These are phyloP conservation scores for Gymnocypris eckloni DNA, from an alignment of 2,797 vertebrate genomes.

Conservation along the genomic window DNA sequence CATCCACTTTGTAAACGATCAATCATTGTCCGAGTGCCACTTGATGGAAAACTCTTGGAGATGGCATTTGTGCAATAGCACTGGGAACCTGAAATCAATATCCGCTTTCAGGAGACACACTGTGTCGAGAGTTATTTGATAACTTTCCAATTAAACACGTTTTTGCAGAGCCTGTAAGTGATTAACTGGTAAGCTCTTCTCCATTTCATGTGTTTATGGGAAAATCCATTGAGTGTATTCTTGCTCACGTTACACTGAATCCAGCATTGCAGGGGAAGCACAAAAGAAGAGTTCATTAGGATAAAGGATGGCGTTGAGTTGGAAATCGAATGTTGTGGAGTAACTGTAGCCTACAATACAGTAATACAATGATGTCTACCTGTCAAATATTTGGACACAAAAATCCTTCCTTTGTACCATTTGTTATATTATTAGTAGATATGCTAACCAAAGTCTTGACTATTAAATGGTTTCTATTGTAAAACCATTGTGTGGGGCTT, in stretches of 20 bases:
- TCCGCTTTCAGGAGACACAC: slow-evolving; percentile 27
- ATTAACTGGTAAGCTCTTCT: slow-evolving; percentile 43
- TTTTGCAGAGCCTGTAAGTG: slow-evolving; percentile 49
- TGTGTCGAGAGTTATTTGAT: slow-evolving; percentile 46
- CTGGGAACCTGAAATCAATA: slow-evolving; percentile 50
- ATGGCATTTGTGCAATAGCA: slow-evolving; percentile 41
- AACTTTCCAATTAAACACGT: slow-evolving; percentile 58
- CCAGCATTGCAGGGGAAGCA: background rate
- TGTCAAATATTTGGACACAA: background rate
- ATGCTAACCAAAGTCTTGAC: no score
- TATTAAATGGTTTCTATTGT: no score
- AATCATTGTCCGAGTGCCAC: slow-evolving; percentile 21
- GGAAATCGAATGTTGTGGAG: slow-evolving; percentile 17
- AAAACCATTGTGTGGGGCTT: no score
- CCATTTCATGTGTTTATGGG: slow-evolving; percentile 50
- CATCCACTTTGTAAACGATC: slow-evolving; percentile 33
- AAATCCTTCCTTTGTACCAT: background rate
- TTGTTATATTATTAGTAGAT: background rate
- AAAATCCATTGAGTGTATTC: slow-evolving; percentile 38
- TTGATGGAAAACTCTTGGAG: slow-evolving; percentile 18
- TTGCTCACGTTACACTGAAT: background rate
- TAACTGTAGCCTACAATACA: background rate
- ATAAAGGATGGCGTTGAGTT: background rate
- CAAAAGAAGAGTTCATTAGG: background rate
- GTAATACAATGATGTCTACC: background rate